Evolutionary conservation across 35 echinoderm and acorn worm species (phyloP), one percentile per base, ranked within the genome.

Genomic region (Patiria miniata): DNA sequence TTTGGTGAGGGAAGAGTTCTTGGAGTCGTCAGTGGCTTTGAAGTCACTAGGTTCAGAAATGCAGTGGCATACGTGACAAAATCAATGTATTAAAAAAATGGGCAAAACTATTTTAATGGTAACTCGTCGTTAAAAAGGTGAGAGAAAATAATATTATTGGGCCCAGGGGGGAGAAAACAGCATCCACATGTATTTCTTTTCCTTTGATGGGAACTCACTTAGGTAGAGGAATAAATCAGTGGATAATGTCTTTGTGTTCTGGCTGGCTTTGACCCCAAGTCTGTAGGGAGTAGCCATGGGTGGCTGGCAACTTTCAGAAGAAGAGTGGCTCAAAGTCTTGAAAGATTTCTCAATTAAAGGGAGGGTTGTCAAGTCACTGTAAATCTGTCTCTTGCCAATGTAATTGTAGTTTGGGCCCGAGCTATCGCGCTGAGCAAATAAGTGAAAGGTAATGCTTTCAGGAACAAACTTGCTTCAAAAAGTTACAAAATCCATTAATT

Each of bases 261-360:
- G 65, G 29, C 34, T 73, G 26, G 65, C 34, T 73, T 26, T 5
- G 14, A 22, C 65, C 19, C 65, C 58, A 32, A 30, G 65, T 73
- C 65, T 73, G 8, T 3, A 73, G 65, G 65, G 65, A 73, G 14
- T 7, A 2, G 12, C 34, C 14, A 34, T 73, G 15, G 65, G 65
- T 36, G 65, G 65, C 65, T 73, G 65, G 65, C 14, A 14, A 30
- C 2, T 34, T 73, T 73, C 65, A 73, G 65, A 23, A 12, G 12
- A 47, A 30, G 26, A 30, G 26, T 30, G 23, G 29, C 65, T 32
- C 21, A 73, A 73, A n/a, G 34, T 73, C 65, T 32, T 73, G 65
- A 73, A 73, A 73, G 65, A 73, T 73, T 73, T 73, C 65, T 73
- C 65, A 28, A 73, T 73, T 73, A 73, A 73, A 73, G 65, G 65